Evolutionary conservation across 2,113 vertebrate species (phyloP).

Genomic region (Nesoenas mayeri): DNA sequence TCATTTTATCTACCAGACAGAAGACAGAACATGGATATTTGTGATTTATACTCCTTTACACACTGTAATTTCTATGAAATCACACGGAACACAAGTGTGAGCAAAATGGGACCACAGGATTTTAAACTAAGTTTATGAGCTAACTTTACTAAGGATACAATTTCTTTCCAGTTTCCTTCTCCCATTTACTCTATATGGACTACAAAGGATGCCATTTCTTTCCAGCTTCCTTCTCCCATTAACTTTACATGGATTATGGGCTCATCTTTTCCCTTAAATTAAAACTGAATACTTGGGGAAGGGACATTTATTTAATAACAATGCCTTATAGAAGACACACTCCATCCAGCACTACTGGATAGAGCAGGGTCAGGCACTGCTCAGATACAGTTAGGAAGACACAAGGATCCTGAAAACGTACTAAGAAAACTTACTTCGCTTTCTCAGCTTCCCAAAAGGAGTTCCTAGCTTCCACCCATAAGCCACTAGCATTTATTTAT

Average conservation of each 20-base stretch:
- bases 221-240: background rate
- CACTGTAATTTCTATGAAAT: background rate
- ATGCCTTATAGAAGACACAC: background rate
- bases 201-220: background rate
- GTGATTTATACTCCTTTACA: background rate
- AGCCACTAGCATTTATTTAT: background rate
- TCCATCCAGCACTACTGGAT: background rate
- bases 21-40: background rate
- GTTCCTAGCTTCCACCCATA: background rate
- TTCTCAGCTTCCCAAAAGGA: background rate
- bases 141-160: background rate
- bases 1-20: background rate
- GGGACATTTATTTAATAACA: background rate
- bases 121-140: background rate
- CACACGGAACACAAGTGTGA: fast-evolving
- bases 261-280: background rate
- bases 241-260: fast-evolving
- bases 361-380: background rate
- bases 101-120: background rate
- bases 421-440: background rate
- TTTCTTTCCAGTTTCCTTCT: background rate
- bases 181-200: fast-evolving
- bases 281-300: background rate
- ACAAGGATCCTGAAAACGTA: background rate
- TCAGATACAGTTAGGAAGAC: fast-evolving